A percentile compares a stretch with the other conserved stretches of the same genome.
Conservation (phyloP, 2,888 invertebrate genomes). For the Epirrita christyi region DNA sequence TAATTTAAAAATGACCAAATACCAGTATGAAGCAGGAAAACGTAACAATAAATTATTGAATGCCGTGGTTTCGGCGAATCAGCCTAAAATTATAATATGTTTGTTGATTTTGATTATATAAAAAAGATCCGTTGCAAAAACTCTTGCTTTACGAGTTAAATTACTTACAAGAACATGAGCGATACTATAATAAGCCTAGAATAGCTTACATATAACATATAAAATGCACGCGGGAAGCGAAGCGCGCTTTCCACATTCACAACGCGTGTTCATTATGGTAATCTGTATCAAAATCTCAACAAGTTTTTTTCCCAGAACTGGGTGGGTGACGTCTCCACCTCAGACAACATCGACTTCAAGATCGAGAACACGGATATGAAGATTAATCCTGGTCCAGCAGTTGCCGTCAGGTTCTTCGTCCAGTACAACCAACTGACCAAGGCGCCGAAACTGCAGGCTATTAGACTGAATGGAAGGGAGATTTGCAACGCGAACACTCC, state of each 20-base stretch:
- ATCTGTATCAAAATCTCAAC: neutral
- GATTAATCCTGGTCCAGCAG: conserved; percentile 83
- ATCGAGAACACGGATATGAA: conserved; percentile 84
- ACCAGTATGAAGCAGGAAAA: conserved; percentile 1
- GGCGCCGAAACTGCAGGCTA: conserved; percentile 76
- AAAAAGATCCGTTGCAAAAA: neutral
- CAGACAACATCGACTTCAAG: conserved; percentile 85
- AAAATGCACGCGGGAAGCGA: too few relatives aligned
- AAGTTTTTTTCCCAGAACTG: conserved; percentile 73
- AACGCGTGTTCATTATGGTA: too few relatives aligned
- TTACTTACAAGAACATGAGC: neutral
- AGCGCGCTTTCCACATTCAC: too few relatives aligned
- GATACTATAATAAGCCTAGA: too few relatives aligned
- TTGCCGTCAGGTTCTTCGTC: conserved; percentile 85
- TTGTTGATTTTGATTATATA: neutral
- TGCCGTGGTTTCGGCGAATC: neutral
- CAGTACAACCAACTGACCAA: conserved; percentile 80
- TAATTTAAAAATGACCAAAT: neutral
- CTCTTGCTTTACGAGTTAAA: neutral
- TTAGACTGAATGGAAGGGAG: conserved; percentile 84
- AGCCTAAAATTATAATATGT: neutral
- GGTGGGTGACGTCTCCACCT: conserved; percentile 84
- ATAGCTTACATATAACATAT: too few relatives aligned
- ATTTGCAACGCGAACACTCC: conserved; percentile 80
- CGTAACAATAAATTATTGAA: neutral